Base-by-base conservation (phyloP, 2,888 invertebrate genomes). In the Megaustenia siamemsis region DNA sequence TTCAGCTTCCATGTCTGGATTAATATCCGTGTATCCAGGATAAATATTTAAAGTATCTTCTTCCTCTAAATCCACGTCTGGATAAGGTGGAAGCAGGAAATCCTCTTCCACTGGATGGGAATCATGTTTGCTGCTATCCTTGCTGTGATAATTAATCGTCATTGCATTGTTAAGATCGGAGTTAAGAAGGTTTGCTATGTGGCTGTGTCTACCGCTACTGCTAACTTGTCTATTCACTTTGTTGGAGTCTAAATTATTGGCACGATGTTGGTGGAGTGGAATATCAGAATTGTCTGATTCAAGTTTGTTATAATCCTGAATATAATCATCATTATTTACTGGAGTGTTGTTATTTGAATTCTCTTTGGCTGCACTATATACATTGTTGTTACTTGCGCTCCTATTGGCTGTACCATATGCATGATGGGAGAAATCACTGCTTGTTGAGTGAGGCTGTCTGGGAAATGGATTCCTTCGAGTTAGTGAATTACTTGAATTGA, bases 71-170 rank as follows among this genome's bases (percentile, higher is more conserved):
- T 78, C 45, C 60, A 80, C 82, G 32, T 82, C 76, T 1, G 87
- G 87, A 75, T 87, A 87, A 0, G 84, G 87, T n/a, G 87, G 87
- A n/a, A 87, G 63, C 21, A 84, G 43, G 80, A 77, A 84, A 35
- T 87, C 87, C 38, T 76, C 86, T 69, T 87, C 87, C 66, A 82
- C 76, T 68, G 85, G 68, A 38, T 81, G 63, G 5, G 76, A 85
- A 4, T 60, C 63, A 21, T 56, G 68, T 12, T 76, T n/a, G 28
- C 81, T 43, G 60, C 75, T 76, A 1, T 76, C 60, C 15, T 35
- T 56, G 32, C 56, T 81, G 6, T 63, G 69, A 76, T 68, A 85
- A 15, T 28, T 28, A 5, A 18, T n/a, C 18, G 63, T 40, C 2
- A 80, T 53, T 35, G 40, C 10, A 21, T 56, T 28, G 38, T 83